Evolutionary conservation across 1,140 invertebrate genomes (phyloP), one percentile per base, ranked within the genome.

Genomic region (Andricus grossulariae): DNA sequence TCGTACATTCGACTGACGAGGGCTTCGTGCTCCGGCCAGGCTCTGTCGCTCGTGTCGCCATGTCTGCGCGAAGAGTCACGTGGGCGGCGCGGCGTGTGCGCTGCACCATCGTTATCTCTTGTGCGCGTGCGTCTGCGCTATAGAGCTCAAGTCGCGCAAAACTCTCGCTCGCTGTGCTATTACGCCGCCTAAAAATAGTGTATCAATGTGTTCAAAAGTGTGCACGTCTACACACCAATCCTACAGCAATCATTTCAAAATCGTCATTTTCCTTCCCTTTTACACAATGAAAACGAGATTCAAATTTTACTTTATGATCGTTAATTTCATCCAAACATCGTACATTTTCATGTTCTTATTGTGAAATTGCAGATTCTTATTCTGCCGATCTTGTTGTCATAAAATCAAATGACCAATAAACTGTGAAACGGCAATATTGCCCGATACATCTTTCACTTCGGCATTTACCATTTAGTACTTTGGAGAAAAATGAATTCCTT

Each of bases 121-220:
- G 60, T 50, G 60, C 55, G 66, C 51, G 25, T 52, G 70, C n/a
- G 72, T 73, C 21, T 73, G 77, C 72, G 57, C 66, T 74, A 19
- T 75, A 77, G 72, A 74, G 75, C 74, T 75, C 71, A 73, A 76
- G 78, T 72, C 25, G 71, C 75, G 73, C 66, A 71, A 76, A 80
- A 74, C 78, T 85, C 60, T 66, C 84, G 80, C 83, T 86, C 86
- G 84, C 81, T 87, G 85, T 86, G 86, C 85, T 85, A 85, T 86
- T 86, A 84, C 76, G 82, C 82, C 84, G 85, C 84, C 85, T 86
- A 88, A 79, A 87, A 82, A 70, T 87, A 87, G 80, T 82, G 82
- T 82, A 76, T 80, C 82, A 78, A 66, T 76, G 76, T 66, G 50
- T 77, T 72, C 82, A 83, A 81, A 77, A 80, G 82, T 79, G 49